A percentile compares a stretch with the other conserved stretches of the same genome.
Evolutionary conservation across 2,113 vertebrate genomes (phyloP).

Genomic region (Pelecanoides urinatrix): DNA sequence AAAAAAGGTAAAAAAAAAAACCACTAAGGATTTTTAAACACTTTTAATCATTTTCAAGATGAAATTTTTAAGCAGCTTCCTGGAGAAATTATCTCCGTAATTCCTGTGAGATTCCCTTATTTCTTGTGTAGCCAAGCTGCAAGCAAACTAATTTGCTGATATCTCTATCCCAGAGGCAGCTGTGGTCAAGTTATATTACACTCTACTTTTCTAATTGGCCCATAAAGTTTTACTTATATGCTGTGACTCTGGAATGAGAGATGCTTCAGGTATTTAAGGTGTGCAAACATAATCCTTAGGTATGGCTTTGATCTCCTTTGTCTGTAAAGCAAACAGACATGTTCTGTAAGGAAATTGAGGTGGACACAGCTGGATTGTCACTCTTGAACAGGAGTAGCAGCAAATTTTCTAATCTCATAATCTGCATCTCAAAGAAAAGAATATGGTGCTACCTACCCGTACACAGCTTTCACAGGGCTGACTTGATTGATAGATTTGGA

Average conservation of each 20-base stretch:
- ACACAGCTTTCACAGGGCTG: background rate
- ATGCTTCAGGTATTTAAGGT: background rate
- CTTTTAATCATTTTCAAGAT: background rate
- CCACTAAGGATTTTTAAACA: background rate
- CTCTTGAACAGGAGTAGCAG: background rate
- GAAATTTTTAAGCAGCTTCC: background rate
- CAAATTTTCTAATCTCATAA: background rate
- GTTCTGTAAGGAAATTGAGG: background rate
- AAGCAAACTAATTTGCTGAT: background rate
- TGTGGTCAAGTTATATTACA: background rate
- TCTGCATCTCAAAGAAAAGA: background rate
- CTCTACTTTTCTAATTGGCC: background rate
- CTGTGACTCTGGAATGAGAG: background rate
- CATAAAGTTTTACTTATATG: background rate
- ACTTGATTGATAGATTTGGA: background rate
- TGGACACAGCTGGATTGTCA: background rate
- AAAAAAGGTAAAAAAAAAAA: background rate
- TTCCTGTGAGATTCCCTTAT: background rate
- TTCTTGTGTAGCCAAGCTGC: background rate
- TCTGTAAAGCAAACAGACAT: background rate
- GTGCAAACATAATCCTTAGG: background rate
- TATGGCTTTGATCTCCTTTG: background rate
- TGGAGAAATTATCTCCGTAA: background rate
- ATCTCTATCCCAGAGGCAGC: background rate
- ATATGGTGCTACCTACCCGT: background rate